Conservation (phyloP, 2,888 invertebrate genomes). For the Incurvaria masculella region DNA sequence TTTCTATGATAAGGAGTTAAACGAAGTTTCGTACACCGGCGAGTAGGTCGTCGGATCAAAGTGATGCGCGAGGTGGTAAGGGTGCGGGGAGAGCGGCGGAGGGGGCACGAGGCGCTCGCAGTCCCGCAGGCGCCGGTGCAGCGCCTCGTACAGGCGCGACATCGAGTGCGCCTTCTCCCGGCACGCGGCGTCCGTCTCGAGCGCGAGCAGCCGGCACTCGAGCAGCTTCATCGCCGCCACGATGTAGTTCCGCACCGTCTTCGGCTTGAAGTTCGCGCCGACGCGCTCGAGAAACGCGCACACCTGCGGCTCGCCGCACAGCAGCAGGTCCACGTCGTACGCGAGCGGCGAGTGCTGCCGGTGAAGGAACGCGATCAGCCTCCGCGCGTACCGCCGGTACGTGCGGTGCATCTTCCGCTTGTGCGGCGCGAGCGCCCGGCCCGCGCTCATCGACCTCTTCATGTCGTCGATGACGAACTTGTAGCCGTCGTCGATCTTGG, state of each 20-base stretch:
- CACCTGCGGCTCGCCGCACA: constrained; percentile 48
- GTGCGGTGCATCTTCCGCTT: constrained; percentile 50
- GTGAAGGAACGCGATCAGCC: constrained; percentile 46
- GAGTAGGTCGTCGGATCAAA: background rate
- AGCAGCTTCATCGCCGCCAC: constrained; percentile 49
- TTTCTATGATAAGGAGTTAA: no score
- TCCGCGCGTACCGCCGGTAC: constrained; percentile 47
- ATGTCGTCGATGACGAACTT: constrained; percentile 54
- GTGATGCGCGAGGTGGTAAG: background rate
- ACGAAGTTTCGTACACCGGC: background rate
- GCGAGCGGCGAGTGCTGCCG: constrained; percentile 50
- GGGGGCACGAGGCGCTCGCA: constrained; percentile 25
- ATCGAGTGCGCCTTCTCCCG: constrained; percentile 51
- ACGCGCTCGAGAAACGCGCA: constrained; percentile 47
- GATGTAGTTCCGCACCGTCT: constrained; percentile 48
- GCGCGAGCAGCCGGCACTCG: constrained; percentile 48
- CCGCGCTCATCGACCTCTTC: constrained; percentile 55
- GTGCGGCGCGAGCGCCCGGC: constrained; percentile 40
- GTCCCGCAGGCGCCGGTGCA: constrained; percentile 43
- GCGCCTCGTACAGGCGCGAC: constrained; percentile 45
- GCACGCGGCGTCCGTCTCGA: constrained; percentile 48
- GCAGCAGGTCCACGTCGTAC: constrained; percentile 47
- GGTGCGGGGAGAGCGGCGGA: background rate
- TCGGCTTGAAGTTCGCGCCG: constrained; percentile 46
- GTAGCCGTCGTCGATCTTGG: constrained; percentile 52